Base-by-base conservation (phyloP, 1,140 invertebrate species). In the Wiebesia pumilae region DNA sequence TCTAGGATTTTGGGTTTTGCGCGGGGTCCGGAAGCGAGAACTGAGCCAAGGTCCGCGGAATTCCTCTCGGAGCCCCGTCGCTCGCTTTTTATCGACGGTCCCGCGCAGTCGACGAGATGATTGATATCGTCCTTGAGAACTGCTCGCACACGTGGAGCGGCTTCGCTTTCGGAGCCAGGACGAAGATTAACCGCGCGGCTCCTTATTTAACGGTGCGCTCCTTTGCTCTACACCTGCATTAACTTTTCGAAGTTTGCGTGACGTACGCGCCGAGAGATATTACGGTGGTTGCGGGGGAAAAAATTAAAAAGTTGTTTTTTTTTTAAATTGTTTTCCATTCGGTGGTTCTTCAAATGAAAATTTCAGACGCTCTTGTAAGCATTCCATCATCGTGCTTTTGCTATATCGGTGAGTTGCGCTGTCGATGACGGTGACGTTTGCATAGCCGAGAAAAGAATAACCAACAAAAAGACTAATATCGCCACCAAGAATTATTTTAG, bases 41-140 rank as follows among this genome's bases (percentile, higher is more conserved):
- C 16, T 38, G 35, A 33, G 0, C 67, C 67, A 7, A 35, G 77
- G 9, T 33, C 43, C 47, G 77, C 77, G 47, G 43, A 58, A 79
- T 35, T 9, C n/a, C 77, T 77, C 47, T 43, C 75, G 24, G 35
- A 75, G 35, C 19, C 9, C 40, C 21, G 24, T 24, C 38, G 38
- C 71, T 75, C 38, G 38, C 4, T 75, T 75, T 75, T 75, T 75
- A 75, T 75, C 71, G 71, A 75, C 71, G 38, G 38, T 38, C 33
- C 21, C 71, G 71, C 58, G 21, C 58, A 24, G 21, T 43, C 21
- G 21, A 14, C 21, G 38, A 43, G 71, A 75, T 75, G 71, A 75
- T 75, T 75, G 71, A 75, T 75, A 75, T 43, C 71, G 71, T 43
- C 38, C 38, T 75, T 75, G 71, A 75, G 38, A 24, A 35, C 10